Percentiles rank a stretch among this genome's conserved stretches.
Conservation (phyloP, 2,797 vertebrate genomes). For the Margarornis squamiger region DNA sequence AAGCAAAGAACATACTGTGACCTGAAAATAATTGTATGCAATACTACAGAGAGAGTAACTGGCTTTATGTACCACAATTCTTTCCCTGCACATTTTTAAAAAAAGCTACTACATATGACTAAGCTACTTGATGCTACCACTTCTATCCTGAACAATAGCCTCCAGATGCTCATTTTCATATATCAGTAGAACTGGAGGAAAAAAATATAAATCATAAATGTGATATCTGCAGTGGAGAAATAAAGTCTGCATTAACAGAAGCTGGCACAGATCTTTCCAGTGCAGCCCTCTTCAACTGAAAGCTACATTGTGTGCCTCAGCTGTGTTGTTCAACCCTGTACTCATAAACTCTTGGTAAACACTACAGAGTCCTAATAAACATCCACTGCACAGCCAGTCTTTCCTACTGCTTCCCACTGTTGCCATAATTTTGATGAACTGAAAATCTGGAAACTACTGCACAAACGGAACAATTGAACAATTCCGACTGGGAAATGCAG, state of each 20-base stretch:
- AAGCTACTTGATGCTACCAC: constrained; percentile 21
- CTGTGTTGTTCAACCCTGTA: neutral
- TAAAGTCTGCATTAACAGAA: neutral
- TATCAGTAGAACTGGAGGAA: neutral
- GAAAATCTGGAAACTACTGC: neutral
- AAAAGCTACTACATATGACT: constrained; percentile 24
- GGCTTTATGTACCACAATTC: neutral
- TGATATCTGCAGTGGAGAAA: neutral
- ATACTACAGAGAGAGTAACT: neutral
- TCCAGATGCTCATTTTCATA: constrained; percentile 56
- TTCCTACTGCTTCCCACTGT: neutral
- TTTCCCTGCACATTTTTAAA: neutral
- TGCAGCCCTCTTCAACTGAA: neutral
- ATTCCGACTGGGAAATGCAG: neutral
- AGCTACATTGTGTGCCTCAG: neutral
- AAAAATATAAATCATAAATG: neutral
- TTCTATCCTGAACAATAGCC: constrained; percentile 23
- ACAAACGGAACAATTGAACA: neutral
- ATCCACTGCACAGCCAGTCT: neutral
- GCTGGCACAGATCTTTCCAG: neutral
- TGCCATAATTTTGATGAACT: neutral
- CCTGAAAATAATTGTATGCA: constrained; percentile 5
- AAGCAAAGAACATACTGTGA: constrained; percentile 7
- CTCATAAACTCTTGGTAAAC: neutral
- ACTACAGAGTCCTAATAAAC: neutral